Base-by-base conservation (phyloP, 2,888 invertebrate genomes). In the Drosophila acutilabella region DNA sequence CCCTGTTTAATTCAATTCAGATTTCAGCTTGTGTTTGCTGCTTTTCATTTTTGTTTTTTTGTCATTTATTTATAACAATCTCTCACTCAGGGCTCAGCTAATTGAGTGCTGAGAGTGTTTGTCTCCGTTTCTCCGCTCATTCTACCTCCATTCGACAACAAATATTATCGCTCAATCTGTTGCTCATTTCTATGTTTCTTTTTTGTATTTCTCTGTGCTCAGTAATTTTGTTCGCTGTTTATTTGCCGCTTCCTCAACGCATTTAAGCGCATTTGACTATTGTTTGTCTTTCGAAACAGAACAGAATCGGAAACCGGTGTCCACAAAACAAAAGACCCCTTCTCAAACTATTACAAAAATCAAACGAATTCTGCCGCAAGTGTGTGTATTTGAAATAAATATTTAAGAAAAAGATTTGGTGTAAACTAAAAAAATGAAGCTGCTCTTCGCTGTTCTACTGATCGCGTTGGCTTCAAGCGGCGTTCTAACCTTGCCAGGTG, bases 401-500 rank as follows among this genome's bases (percentile, higher is more conserved):
- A 53, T 50, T 23, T 23, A 36, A 62, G 40, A 20, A 67, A 20
- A 68, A 69, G 59, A 23, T 42, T 23, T 48, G 13, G 65, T 61
- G 59, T 53, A 58, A 74, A 74, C 57, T 42, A 18, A 13, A 11
- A 80, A 79, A 70, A 92, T 92, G 92, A 92, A 92, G 81, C 82
- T 89, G 64, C 69, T 90, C 56, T 75, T 88, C 64, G 85, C 83
- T 71, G 74, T 90, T 79, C 65, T 91, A 56, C 71, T 90, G 71
- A 88, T 85, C 76, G 76, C 80, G 40, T 61, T 92, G 78, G 88
- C 91, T 78, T 77, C 91, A 64, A 88, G 84, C 78, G 88, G 86
- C 59, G 89, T 89, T 65, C 86, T 87, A 56, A 85, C 91, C 60
- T 80, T 91, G 81, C 92, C 92, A 81, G 92, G 92, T 92, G 71